A percentile compares a stretch with the other conserved stretches of the same genome.
Evolutionary conservation across 2,113 vertebrate species (phyloP).

Genomic region (Lichenostomus cassidix): DNA sequence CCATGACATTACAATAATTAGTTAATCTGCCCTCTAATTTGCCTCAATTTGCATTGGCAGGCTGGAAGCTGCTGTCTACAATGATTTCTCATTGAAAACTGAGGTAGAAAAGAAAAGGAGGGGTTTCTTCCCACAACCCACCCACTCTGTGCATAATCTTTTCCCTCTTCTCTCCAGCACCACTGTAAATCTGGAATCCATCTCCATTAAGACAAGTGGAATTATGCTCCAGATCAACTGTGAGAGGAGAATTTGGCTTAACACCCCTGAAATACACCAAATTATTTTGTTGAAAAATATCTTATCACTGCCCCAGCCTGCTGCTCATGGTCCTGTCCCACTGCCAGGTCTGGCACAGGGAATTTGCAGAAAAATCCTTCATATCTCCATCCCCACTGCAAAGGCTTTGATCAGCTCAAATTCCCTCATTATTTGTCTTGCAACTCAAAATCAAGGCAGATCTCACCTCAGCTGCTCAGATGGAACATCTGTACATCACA

Average conservation of each 20-base stretch:
- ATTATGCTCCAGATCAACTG: neutral
- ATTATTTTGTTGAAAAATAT: neutral
- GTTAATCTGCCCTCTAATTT: slow-evolving; percentile 48
- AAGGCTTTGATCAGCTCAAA: neutral
- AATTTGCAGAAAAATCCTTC: neutral
- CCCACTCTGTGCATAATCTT: neutral
- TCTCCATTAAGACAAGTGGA: slow-evolving; percentile 20
- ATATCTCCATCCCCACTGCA: neutral
- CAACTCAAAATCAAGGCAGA: neutral
- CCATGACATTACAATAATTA: slow-evolving; percentile 34
- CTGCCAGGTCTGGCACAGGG: neutral
- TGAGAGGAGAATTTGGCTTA: neutral
- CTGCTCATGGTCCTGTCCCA: neutral
- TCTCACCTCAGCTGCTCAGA: neutral
- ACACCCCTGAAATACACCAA: neutral
- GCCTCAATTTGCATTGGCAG: slow-evolving; percentile 48
- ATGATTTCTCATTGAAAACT: slow-evolving; percentile 1
- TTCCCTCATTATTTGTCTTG: neutral
- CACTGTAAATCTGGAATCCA: neutral
- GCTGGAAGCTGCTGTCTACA: neutral
- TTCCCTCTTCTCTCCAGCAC: neutral
- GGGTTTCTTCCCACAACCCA: neutral
- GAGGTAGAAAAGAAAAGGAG: neutral
- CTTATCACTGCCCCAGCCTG: neutral
- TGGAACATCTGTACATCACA: neutral